Base-by-base conservation (phyloP, 2,888 invertebrate species). In the Desoria tigrina region DNA sequence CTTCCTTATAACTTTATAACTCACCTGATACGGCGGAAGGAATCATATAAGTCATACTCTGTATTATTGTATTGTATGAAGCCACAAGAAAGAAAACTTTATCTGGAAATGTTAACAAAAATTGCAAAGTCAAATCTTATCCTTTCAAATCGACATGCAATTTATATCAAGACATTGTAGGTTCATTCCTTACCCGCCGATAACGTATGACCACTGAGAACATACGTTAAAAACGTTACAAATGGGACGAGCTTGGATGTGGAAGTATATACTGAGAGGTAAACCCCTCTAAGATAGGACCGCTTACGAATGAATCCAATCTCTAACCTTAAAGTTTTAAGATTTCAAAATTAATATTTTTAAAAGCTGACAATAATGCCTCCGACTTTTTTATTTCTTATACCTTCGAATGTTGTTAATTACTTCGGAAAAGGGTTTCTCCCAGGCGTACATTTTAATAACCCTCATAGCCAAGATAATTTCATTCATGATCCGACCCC, bases 401-500 rank as follows among this genome's bases (percentile, higher is more conserved):
- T 85, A 87, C 81, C 85, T 85, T 77, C 95, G 82, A 1, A 90
- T 88, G 58, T 85, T 79, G 7, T 87, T 86, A 6, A 95, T 88
- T 21, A 94, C 85, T 71, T 88, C 85, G 67, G 89, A 88, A 78
- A 96, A 95, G 0, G 94, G 90, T 75, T 88, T 89, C 79, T 96
- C 96, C 75, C 73, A 75, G 18, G 72, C 69, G 49, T 75, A 72
- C 60, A 72, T 66, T 59, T 96, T 96, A 73, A 96, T 91, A 3
- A 94, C 92, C 83, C 94, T 89, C 82, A 98, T 94, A 53, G 95
- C 96, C 65, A 86, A 86, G 71, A 97, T 89, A 75, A 97, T 88
- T 84, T 98, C 96, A 79, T 90, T 93, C 94, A 97, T 97, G 61
- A 95, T 84, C 61, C 92, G 86, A 45, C 97, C 91, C 69, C 97